A percentile compares a stretch with the other conserved stretches of the same genome.
Conservation (phyloP, 2,888 invertebrate species). For the Thysanoteuthis rhombus region DNA sequence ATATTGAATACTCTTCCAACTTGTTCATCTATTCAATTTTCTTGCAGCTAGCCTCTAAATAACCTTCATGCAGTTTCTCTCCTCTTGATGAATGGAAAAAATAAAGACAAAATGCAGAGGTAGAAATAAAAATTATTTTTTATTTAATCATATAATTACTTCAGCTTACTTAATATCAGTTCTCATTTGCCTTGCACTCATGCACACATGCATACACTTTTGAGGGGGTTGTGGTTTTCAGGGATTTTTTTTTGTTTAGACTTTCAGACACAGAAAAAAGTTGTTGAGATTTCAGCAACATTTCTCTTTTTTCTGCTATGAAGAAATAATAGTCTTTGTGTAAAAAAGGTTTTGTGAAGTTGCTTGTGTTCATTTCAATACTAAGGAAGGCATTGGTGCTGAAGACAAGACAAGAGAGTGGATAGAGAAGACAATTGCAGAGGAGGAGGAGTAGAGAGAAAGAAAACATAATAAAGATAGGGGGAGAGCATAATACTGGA, state of each 20-base stretch:
- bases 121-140: not conserved
- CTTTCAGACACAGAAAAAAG: not conserved
- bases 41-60: too few relatives aligned
- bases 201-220: not conserved
- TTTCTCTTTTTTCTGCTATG: not conserved
- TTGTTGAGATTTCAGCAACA: not conserved
- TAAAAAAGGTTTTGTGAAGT: not conserved
- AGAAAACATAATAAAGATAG: not conserved
- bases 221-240: not conserved
- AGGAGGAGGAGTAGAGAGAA: not conserved
- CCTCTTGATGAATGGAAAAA: not conserved
- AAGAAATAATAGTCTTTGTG: not conserved
- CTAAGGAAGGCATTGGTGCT: not conserved
- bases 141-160: not conserved
- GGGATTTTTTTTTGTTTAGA: not conserved
- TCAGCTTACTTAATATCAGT: not conserved
- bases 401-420: not conserved
- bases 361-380: not conserved
- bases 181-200: not conserved
- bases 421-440: not conserved
- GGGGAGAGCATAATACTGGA: not conserved
- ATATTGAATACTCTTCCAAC: too few relatives aligned
- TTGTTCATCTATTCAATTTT: too few relatives aligned
- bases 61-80: too few relatives aligned
- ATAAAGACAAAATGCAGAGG: not conserved